These are phyloP conservation scores for Celastrina argiolus DNA, from an alignment of 2,888 invertebrate species.

Conservation along the genomic window DNA sequence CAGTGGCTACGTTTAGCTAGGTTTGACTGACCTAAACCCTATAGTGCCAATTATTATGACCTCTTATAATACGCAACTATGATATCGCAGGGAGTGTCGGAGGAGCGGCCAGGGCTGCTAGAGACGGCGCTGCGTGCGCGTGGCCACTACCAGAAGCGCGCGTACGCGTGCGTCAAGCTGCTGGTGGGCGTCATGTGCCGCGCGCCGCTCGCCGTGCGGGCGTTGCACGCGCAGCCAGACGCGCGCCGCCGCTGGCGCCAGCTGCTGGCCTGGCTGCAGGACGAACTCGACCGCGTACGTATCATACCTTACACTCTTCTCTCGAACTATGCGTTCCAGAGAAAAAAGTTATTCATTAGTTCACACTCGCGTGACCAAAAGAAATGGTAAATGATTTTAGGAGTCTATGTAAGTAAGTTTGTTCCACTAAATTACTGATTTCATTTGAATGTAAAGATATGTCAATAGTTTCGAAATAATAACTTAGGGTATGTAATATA, in stretches of 20 bases:
- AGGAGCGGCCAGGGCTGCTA: constrained; percentile 91
- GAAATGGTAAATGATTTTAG: too few relatives aligned
- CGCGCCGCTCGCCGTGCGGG: constrained; percentile 87
- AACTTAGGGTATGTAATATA: too few relatives aligned
- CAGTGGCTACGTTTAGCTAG: too few relatives aligned
- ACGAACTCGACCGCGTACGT: constrained; percentile 89
- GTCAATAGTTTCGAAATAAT: too few relatives aligned
- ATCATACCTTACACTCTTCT: too few relatives aligned
- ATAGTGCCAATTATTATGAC: not conserved
- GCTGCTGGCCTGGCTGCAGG: constrained; percentile 96
- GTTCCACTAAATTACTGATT: too few relatives aligned
- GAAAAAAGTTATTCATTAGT: too few relatives aligned
- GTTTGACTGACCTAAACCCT: too few relatives aligned
- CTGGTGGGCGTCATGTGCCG: constrained; percentile 93
- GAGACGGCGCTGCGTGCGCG: constrained; percentile 95
- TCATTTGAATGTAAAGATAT: too few relatives aligned
- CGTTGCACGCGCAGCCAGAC: constrained; percentile 87
- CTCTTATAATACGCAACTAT: not conserved
- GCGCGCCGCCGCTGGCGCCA: constrained; percentile 91
- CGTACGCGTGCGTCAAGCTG: constrained; percentile 98
- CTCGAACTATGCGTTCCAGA: too few relatives aligned
- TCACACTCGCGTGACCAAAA: too few relatives aligned
- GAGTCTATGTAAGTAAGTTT: too few relatives aligned
- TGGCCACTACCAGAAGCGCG: constrained; percentile 96
- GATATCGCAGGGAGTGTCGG: constrained; percentile 58